phyloP scores from a whole-genome alignment of 2,113 vertebrate genomes.

The Peromyscus polionotus region DNA sequence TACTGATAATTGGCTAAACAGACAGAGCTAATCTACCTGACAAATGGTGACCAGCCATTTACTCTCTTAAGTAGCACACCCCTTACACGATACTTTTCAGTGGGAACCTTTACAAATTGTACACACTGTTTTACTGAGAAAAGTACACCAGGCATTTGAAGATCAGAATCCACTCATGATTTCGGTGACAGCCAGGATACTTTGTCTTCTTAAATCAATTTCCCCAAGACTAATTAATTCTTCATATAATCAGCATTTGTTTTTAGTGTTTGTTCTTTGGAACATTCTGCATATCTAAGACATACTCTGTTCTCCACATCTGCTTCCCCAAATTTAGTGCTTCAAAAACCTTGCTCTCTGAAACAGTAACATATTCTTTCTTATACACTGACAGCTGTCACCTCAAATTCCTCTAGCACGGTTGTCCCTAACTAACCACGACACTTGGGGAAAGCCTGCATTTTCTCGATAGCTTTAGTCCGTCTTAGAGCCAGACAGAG shows the following conservation, averaged over 20 bases:
- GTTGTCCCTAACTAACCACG: not conserved
- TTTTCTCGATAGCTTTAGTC: not conserved
- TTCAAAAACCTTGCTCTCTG: not conserved
- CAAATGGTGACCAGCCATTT: not conserved
- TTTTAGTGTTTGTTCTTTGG: not conserved
- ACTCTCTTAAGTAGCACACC: not conserved
- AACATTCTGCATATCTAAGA: not conserved
- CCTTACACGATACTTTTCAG: not conserved
- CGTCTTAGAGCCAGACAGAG: accelerated
- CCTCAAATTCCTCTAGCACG: not conserved
- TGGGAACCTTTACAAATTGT: not conserved
- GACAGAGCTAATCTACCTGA: not conserved
- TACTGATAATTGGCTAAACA: too few relatives aligned
- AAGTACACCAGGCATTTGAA: not conserved
- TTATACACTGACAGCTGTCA: not conserved
- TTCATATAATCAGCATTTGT: not conserved
- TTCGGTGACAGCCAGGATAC: not conserved
- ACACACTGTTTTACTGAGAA: not conserved
- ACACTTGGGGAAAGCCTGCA: not conserved
- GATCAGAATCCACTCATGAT: not conserved
- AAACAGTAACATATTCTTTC: not conserved
- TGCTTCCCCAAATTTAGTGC: not conserved
- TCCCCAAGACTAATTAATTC: not conserved
- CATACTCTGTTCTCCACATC: not conserved
- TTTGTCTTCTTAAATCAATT: not conserved